Evolutionary conservation across 2,797 vertebrate genomes (phyloP).

Genomic region (Phataginus tricuspis): DNA sequence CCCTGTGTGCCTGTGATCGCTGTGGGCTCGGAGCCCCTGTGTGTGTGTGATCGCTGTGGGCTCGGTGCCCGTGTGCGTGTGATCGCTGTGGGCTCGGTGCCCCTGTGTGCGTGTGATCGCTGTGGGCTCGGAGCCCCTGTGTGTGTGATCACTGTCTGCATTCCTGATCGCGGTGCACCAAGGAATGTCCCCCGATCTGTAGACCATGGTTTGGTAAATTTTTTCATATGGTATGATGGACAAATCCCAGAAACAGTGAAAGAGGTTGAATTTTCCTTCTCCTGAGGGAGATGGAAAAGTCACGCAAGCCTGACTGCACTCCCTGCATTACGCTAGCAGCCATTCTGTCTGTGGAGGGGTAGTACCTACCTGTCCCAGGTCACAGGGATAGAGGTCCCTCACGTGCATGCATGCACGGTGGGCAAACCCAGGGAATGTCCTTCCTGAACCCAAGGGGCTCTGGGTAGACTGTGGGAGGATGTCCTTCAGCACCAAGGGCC

Average conservation of each 20-base stretch:
- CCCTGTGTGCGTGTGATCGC: too few relatives aligned
- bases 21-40: too few relatives aligned
- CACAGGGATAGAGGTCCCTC: background rate
- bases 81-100: too few relatives aligned
- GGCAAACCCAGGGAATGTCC: background rate
- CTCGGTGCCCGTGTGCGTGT: too few relatives aligned
- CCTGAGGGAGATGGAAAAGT: background rate
- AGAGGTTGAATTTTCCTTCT: background rate
- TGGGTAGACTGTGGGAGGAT: background rate
- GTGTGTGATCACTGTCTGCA: background rate
- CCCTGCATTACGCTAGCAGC: background rate
- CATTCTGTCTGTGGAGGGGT: background rate
- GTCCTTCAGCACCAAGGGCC: accelerated
- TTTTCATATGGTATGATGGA: background rate
- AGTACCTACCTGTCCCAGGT: background rate
- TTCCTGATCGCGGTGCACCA: too few relatives aligned
- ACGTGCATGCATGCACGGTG: background rate
- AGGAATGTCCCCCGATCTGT: background rate
- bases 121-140: too few relatives aligned
- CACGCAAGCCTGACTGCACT: background rate
- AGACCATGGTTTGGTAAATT: background rate
- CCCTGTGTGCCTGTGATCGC: too few relatives aligned
- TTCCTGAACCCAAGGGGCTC: background rate
- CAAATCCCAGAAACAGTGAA: background rate
- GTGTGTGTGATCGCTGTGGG: too few relatives aligned